Conservation (phyloP, 1,140 invertebrate species). For the Brachionus asplanchnoidis region DNA sequence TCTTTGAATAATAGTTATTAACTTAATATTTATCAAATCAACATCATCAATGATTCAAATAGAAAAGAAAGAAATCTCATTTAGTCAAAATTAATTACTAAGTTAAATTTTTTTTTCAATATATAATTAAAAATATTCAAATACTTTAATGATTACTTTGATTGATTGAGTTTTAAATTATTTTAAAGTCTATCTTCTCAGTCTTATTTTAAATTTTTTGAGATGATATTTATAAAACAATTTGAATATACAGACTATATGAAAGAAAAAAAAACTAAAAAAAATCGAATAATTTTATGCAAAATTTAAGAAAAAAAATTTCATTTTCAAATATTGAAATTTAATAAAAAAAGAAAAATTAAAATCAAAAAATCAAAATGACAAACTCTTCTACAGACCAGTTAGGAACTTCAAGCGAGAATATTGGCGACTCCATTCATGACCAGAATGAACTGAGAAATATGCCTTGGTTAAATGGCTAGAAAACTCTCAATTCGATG, state of each 20-base stretch:
- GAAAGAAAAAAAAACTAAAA: neutral
- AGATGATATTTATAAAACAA: neutral
- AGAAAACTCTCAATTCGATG: constrained; percentile 36
- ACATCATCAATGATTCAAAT: too few species aligned
- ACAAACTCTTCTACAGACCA: neutral
- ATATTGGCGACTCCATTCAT: neutral
- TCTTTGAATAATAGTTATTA: too few species aligned
- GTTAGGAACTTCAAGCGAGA: neutral
- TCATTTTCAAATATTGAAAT: neutral
- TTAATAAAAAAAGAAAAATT: neutral
- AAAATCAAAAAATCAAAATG: neutral
- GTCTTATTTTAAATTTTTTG: neutral
- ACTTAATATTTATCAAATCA: too few species aligned
- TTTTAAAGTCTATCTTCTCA: neutral
- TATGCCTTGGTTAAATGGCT: constrained; percentile 37
- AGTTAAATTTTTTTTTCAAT: too few species aligned
- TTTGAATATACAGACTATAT: neutral
- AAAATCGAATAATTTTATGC: neutral
- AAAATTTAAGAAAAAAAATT: neutral
- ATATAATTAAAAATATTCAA: too few species aligned
- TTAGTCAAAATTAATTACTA: too few species aligned
- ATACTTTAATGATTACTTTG: too few species aligned
- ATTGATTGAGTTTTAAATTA: too few species aligned
- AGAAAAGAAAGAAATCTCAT: too few species aligned
- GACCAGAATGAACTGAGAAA: neutral